Percentiles rank a stretch among this genome's conserved stretches.
Conservation (phyloP, 2,888 invertebrate species). For the Xanthia togata region DNA sequence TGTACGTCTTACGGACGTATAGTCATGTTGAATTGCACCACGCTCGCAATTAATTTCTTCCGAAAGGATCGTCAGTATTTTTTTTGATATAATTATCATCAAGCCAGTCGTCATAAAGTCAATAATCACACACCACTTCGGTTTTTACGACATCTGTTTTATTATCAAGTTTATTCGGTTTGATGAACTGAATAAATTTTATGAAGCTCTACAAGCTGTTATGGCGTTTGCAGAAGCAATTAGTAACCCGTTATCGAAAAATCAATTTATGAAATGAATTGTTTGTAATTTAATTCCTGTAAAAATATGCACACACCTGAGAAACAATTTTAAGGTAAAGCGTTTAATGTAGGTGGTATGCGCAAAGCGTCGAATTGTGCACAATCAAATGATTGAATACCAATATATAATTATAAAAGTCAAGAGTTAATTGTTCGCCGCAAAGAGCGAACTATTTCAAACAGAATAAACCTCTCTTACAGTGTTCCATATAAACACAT, state of each 20-base stretch:
- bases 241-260: constrained; percentile 36
- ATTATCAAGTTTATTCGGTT: constrained; percentile 69
- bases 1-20: background rate
- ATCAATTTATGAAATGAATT: constrained; percentile 44
- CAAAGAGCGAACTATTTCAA: constrained; percentile 63
- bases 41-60: constrained; percentile 59
- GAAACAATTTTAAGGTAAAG: background rate
- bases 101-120: constrained; percentile 67
- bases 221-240: constrained; percentile 49
- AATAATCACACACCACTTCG: constrained; percentile 73
- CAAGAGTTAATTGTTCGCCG: constrained; percentile 72
- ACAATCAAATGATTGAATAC: constrained; percentile 10
- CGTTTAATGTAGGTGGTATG: background rate
- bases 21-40: constrained; percentile 15
- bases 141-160: constrained; percentile 79
- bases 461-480: constrained; percentile 66
- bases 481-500: constrained; percentile 80
- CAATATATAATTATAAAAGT: constrained; percentile 57
- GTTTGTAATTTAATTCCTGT: constrained; percentile 49
- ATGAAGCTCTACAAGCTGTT: constrained; percentile 27
- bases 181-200: constrained; percentile 69
- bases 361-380: background rate
- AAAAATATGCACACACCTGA: background rate
- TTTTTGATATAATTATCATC: constrained; percentile 76
- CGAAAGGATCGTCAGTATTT: constrained; percentile 68